A percentile compares a stretch with the other conserved stretches of the same genome.
Conservation (phyloP, 2,113 vertebrate species). For the Rhabdomys dilectus region DNA sequence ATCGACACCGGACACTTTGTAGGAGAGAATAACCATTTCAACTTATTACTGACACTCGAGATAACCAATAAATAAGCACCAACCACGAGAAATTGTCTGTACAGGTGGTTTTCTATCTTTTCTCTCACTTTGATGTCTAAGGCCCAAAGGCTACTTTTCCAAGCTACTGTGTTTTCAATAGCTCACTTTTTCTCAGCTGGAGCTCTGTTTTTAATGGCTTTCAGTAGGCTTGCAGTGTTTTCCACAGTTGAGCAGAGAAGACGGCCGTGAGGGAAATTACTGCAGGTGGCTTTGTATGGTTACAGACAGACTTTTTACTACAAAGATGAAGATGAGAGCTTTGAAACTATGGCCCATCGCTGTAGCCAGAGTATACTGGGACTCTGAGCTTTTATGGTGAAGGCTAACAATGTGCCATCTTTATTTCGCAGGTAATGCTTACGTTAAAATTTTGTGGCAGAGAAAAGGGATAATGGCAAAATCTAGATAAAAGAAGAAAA, state of each 20-base stretch:
- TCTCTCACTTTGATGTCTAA: not conserved
- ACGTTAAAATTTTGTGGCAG: not conserved
- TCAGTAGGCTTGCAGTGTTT: not conserved
- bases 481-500: not conserved
- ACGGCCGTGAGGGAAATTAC: not conserved
- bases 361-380: not conserved
- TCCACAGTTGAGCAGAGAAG: not conserved
- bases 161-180: not conserved
- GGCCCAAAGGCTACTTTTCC: not conserved
- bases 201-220: not conserved
- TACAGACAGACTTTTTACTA: not conserved
- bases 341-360: not conserved
- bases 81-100: not conserved
- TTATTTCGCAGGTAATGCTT: not conserved
- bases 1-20: not conserved
- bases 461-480: not conserved
- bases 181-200: not conserved
- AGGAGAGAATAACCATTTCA: not conserved
- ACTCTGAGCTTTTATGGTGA: not conserved
- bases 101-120: not conserved
- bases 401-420: not conserved
- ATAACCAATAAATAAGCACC: not conserved
- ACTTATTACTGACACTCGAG: not conserved
- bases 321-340: not conserved
- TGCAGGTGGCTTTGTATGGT: not conserved